Evolutionary conservation across 92 coral and sea anemone genomes (phyloP), one percentile per base, ranked within the genome.

Genomic region (Siderastrea siderea): DNA sequence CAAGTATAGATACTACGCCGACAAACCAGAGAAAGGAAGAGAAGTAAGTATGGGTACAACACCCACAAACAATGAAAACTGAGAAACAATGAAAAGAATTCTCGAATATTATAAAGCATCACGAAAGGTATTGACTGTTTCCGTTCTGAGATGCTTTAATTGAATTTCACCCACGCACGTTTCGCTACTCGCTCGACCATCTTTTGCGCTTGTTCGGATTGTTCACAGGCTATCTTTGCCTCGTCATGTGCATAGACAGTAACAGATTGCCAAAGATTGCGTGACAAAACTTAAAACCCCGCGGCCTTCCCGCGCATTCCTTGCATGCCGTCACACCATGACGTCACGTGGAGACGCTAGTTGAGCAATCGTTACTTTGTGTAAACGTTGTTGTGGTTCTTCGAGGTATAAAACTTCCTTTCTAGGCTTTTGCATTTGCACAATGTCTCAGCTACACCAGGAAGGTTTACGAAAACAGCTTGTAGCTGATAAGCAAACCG

Each of bases 371-470:
- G 83, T 66, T 52, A 10, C 5, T 1, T 71, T 47, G 7, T 12
- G 11, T 1, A 15, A 9, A 49, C 52, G 76, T 54, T 43, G 74
- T 14, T 7, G 26, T 48, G 63, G 17, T 12, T 74, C 43, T 3
- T 51, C 1, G 6, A 0, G 45, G 15, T 2, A 52, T n/a, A n/a
- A n/a, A 45, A 15, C 43, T 6, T 26, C 64, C 47, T 26, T 45
- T 54, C 46, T 3, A 68, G 47, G 54, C 75, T 7, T 53, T 55
- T 55, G 16, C 16, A 70, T 53, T 55, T 55, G 16, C 16, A 70
- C 46, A 47, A 84, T 84, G 92, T 89, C 92, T 49, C 92, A 89
- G 84, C 89, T 83, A 2, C 92, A 89, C 53, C 84, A 89, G 11
- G 92, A 89, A 77, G 92, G 90, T 7, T 69, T 89, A 46, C 66